Conservation (phyloP, 2,113 vertebrate species). For the Cyanoramphus novaezelandiae region DNA sequence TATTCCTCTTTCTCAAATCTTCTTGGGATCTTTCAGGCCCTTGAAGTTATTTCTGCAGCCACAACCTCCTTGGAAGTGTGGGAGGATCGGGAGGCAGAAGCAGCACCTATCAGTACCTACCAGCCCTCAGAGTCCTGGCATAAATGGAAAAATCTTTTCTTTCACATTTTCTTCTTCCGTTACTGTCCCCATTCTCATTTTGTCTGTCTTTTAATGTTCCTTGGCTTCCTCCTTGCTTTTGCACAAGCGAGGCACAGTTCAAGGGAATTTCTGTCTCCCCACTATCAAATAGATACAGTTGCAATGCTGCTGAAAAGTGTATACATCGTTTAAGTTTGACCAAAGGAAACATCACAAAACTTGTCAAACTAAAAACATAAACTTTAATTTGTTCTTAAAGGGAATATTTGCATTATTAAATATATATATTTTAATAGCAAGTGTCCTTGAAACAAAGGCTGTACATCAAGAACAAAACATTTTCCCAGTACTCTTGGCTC, state of each 20-base stretch:
- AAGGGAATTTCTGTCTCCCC: background rate
- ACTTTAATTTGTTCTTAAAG: background rate
- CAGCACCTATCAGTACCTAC: background rate
- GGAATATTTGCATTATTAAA: background rate
- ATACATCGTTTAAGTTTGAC: background rate
- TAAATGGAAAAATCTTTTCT: background rate
- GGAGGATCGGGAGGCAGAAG: background rate
- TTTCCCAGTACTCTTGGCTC: background rate
- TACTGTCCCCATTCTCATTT: background rate
- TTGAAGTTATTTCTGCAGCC: background rate
- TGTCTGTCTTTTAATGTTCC: background rate
- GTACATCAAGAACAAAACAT: background rate
- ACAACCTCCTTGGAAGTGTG: rapidly evolving
- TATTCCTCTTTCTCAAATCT: background rate
- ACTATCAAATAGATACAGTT: background rate
- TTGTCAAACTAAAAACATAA: no score
- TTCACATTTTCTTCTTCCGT: background rate
- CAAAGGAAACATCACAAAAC: background rate
- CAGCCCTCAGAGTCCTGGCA: background rate
- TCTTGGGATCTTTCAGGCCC: background rate
- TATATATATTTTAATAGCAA: background rate
- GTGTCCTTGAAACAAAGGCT: background rate
- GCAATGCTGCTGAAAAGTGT: background rate
- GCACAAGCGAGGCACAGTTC: background rate
- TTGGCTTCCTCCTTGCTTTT: background rate